A percentile compares a stretch with the other conserved stretches of the same genome.
Conservation (phyloP, 2,113 vertebrate species). For the Ancistrus triradiatus region DNA sequence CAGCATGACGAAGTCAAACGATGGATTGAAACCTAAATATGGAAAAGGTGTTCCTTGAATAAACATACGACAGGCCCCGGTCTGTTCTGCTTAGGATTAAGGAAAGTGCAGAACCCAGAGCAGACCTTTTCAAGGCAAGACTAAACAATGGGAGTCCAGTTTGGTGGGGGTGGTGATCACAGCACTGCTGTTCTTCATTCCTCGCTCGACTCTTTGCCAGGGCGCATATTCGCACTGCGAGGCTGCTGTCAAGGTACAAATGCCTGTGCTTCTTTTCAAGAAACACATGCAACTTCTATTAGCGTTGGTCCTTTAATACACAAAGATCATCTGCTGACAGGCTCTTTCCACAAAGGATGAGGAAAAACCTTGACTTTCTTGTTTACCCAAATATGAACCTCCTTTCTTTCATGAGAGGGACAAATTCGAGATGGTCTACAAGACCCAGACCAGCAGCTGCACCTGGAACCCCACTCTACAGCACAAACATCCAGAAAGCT, state of each 20-base stretch:
- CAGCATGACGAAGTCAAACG: constrained; percentile 32
- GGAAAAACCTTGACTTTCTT: constrained; percentile 55
- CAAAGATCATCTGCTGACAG: constrained; percentile 49
- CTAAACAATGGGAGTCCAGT: constrained; percentile 37
- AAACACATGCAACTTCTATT: constrained; percentile 61
- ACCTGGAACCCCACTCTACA: constrained; percentile 16
- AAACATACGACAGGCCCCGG: background rate
- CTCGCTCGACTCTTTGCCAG: constrained; percentile 46
- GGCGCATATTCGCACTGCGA: constrained; percentile 60
- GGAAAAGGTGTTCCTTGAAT: constrained; percentile 25
- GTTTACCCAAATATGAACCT: too few relatives aligned
- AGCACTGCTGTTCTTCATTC: constrained; percentile 45
- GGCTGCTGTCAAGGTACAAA: constrained; percentile 60
- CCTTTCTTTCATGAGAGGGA: too few relatives aligned
- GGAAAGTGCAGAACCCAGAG: constrained; percentile 7
- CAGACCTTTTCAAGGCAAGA: constrained; percentile 30
- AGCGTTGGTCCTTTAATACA: constrained; percentile 55
- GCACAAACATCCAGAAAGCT: constrained; percentile 11
- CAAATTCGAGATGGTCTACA: background rate
- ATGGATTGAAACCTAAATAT: constrained; percentile 25
- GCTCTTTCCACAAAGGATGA: constrained; percentile 47
- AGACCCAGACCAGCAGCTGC: constrained; percentile 4
- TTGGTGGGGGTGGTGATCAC: constrained; percentile 33
- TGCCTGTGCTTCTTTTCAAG: constrained; percentile 41
- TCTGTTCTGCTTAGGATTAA: constrained; percentile 11